Conservation (phyloP, 2,113 vertebrate species). For the Corythaeola cristata region DNA sequence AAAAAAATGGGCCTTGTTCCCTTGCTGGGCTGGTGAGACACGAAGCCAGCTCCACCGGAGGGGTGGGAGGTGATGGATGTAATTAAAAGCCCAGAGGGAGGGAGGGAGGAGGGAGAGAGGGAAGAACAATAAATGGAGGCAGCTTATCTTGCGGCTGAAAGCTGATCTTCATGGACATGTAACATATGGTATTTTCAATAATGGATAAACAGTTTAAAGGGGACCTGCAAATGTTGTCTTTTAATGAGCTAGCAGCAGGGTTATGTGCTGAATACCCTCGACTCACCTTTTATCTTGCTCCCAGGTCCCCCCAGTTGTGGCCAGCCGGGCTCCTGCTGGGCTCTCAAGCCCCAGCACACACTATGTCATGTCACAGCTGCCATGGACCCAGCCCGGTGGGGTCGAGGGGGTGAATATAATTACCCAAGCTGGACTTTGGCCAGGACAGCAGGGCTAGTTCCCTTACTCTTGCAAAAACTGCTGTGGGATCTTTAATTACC, state of each 20-base stretch:
- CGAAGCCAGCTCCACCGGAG: neutral
- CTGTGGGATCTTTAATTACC: constrained; percentile 9
- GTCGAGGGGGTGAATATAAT: neutral
- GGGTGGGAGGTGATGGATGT: constrained; percentile 25
- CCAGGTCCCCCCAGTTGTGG: neutral
- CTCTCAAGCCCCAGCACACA: neutral
- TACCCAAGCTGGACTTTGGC: neutral
- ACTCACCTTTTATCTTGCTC: constrained; percentile 17
- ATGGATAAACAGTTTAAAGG: constrained; percentile 51
- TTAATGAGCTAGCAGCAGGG: constrained; percentile 41
- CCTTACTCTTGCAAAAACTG: neutral
- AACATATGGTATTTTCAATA: constrained; percentile 52
- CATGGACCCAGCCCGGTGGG: neutral
- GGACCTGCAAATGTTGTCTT: neutral
- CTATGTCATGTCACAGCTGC: neutral
- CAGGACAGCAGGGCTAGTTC: neutral
- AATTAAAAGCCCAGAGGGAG: constrained; percentile 24
- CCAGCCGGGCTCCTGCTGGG: neutral
- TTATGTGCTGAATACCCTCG: neutral
- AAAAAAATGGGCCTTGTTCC: neutral
- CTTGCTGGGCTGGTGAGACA: neutral
- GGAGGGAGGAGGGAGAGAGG: neutral
- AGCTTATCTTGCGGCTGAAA: neutral
- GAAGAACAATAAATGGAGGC: constrained; percentile 3
- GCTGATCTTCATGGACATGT: constrained; percentile 42